These are phyloP conservation scores for Sebastes fasciatus DNA, from an alignment of 2,113 vertebrate genomes.

Conservation along the genomic window DNA sequence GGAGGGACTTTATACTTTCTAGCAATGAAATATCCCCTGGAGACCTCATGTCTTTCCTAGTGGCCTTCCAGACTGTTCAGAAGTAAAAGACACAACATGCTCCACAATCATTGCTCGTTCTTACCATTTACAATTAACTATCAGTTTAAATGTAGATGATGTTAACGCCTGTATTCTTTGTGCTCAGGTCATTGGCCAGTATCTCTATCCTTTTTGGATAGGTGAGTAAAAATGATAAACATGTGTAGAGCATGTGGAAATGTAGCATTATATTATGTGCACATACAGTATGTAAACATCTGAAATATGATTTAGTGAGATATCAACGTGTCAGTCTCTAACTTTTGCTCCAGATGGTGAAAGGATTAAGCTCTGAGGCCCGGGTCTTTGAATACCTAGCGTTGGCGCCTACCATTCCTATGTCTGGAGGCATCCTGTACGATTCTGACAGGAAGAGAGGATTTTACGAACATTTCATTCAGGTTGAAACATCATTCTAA, in stretches of 20 bases:
- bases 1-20: constrained; percentile 93
- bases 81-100: constrained; percentile 82
- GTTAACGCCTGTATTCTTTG: neutral
- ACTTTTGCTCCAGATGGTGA: constrained; percentile 86
- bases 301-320: neutral
- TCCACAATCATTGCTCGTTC: neutral
- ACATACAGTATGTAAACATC: neutral
- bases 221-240: constrained; percentile 76
- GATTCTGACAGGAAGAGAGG: constrained; percentile 85
- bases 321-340: neutral
- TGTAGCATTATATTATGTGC: neutral
- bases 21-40: constrained; percentile 90
- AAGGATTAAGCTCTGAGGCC: constrained; percentile 90
- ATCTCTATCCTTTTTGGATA: constrained; percentile 95
- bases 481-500: constrained; percentile 78
- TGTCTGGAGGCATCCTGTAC: constrained; percentile 86
- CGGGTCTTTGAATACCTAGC: constrained; percentile 92
- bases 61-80: constrained; percentile 96
- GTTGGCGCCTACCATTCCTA: constrained; percentile 83
- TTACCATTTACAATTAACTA: neutral
- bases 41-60: constrained; percentile 98
- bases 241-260: neutral
- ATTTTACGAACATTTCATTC: constrained; percentile 89
- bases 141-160: neutral
- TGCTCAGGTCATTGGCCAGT: constrained; percentile 91